Base-by-base conservation (phyloP, 2,113 vertebrate species). In the Casuarius casuarius region DNA sequence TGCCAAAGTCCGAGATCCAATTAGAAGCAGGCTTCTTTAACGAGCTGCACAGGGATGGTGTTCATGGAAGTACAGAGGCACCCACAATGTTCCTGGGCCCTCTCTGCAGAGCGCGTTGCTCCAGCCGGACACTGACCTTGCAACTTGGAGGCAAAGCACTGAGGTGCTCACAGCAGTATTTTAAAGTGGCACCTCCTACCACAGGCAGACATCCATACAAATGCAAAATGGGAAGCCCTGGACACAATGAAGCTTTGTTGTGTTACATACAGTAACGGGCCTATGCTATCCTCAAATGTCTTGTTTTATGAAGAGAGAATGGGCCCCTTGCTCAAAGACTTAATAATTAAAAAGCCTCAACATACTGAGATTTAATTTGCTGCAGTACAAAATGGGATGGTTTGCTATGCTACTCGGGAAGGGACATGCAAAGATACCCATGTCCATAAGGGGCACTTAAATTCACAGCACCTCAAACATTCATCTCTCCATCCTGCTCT, bases 381-480 rank as follows among this genome's bases (percentile, higher is more conserved):
- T 42, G 75, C 26, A 3, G n/a, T 1, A 3, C 29, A 10, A 44
- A 65, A 66, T 0, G 1, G 19, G 12, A 52, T 19, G 66, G 51
- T 44, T 67, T 62, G 40, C 22, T 33, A 6, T 3, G 16, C 31
- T 44, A 42, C 25, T 76, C 2, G 0, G 0, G 1, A 33, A 77
- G 58, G 15, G 4, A 68, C 15, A 74, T 12, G 13, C 12, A 66
- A 33, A 9, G 4, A 8, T 5, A 28, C 1, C 3, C 2, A 13
- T 1, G 5, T 10, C 44, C 10, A 31, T 9, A 40, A 31, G 29
- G 29, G 2, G 4, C 8, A 44, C 10, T 17, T 61, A 40, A 67
- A 72, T 38, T 33, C 23, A n/a, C 26, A 59, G n/a, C 12, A 35
- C 13, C 13, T 20, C 52, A 61, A 25, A 81, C 58, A 16, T 22